These are phyloP conservation scores for Ectropis grisescens DNA, from an alignment of 1,140 invertebrate species.

Conservation along the genomic window DNA sequence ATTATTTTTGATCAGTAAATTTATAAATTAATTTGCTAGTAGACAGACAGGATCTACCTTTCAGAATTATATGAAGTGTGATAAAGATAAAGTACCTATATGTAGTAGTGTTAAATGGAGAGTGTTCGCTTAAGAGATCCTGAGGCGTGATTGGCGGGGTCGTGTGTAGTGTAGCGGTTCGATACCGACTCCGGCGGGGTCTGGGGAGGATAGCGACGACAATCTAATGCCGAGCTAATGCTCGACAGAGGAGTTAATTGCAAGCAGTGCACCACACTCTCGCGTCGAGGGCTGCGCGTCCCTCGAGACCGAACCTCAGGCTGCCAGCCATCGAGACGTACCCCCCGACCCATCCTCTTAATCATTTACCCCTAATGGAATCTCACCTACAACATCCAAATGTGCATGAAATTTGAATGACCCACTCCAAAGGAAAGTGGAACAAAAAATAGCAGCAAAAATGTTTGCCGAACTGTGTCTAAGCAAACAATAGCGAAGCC, in stretches of 20 bases:
- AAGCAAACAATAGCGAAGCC: conserved; percentile 44
- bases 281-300: conserved; percentile 25
- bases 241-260: conserved; percentile 60
- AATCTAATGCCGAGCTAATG: conserved; percentile 54
- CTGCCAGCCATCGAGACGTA: conserved; percentile 21
- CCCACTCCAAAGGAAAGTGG: conserved; percentile 25
- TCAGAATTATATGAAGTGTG: too few relatives aligned
- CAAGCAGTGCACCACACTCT: conserved; percentile 45
- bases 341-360: conserved; percentile 29
- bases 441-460: conserved; percentile 36
- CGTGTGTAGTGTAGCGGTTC: conserved; percentile 2
- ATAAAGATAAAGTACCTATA: too few relatives aligned
- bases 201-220: conserved; percentile 13
- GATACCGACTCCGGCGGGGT: conserved; percentile 22
- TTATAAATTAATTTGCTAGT: too few relatives aligned
- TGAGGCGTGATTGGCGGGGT: conserved; percentile 5
- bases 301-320: conserved; percentile 26
- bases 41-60: too few relatives aligned
- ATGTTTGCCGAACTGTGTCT: conserved; percentile 46
- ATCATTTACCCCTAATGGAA: conserved; percentile 62
- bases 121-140: too few relatives aligned
- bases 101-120: too few relatives aligned
- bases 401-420: conserved; percentile 63
- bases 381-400: conserved; percentile 43
- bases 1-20: too few relatives aligned